Evolutionary conservation across 2,888 invertebrate species (phyloP), one percentile per base, ranked within the genome.

Genomic region (Bombylius discolor): DNA sequence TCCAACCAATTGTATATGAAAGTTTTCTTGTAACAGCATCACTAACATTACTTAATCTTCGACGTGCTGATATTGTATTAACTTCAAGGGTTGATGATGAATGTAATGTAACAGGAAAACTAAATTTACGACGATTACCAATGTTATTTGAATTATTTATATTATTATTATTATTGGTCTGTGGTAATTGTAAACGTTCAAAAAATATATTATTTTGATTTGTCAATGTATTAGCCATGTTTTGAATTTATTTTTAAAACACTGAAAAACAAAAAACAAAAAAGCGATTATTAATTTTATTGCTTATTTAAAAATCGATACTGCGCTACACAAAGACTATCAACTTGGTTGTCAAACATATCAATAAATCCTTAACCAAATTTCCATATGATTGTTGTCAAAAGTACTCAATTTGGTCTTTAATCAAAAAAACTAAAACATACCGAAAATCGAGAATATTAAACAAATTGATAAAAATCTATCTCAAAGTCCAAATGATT

Each of bases 21-120:
- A 91, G 77, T 56, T 89, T 85, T n/a, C 89, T 78, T 32, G 87
- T 81, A 7, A 90, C 88, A 13, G 70, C 81, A 65, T 84, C 84
- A 62, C 83, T 81, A 47, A 84, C 84, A 65, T 88, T 89, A 73
- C 89, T 89, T 67, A 89, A 83, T 46, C 88, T 77, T 44, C 79
- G 70, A 23, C 79, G 70, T 11, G 78, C 72, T 31, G 74, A 70
- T 52, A 63, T 61, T 14, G 65, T 66, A 44, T 67, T 66, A 33
- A 70, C 67, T 53, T 70, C 68, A 4, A 73, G 60, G 33, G 74
- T 58, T 1, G 71, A 65, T 7, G 71, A 58, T 5, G 73, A 69
- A 56, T 78, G 76, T 6, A 80, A 65, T 3, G 78, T 71, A 31
- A 78, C 77, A 0, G 81, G 80, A 63, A 80, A 79, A 64, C 81